Evolutionary conservation across 1,140 invertebrate species (phyloP).

Genomic region (Hydropsyche tenuis): DNA sequence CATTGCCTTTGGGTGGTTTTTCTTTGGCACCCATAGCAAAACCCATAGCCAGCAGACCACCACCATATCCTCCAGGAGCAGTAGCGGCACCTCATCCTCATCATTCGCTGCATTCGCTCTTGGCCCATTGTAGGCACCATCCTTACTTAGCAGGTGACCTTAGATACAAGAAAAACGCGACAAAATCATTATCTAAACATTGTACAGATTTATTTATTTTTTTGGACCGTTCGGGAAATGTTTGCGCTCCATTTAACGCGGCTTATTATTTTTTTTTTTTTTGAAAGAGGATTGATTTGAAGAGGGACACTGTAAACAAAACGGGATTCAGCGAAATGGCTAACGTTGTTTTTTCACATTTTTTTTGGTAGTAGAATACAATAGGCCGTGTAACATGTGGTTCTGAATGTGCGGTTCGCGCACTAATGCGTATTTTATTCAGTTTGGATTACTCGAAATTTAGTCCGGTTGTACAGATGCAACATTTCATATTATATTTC

Average conservation of each 20-base stretch:
- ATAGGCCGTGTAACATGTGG: neutral
- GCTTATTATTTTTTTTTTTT: constrained; percentile 27
- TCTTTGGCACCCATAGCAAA: constrained; percentile 60
- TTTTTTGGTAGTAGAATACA: neutral
- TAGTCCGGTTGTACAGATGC: neutral
- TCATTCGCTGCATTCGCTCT: constrained; percentile 55
- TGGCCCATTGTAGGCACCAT: constrained; percentile 60
- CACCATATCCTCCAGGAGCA: constrained; percentile 55
- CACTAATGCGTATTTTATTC: neutral
- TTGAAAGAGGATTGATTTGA: constrained; percentile 33
- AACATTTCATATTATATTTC: neutral
- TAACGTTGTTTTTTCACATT: constrained; percentile 41
- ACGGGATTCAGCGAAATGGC: constrained; percentile 34
- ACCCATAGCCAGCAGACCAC: constrained; percentile 60
- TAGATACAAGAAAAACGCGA: neutral
- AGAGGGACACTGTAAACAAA: constrained; percentile 42
- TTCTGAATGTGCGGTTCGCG: constrained; percentile 3
- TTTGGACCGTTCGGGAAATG: neutral
- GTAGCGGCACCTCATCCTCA: constrained; percentile 52
- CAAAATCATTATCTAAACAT: neutral
- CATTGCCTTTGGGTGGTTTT: constrained; percentile 53
- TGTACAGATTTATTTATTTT: neutral
- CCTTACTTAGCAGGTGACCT: constrained; percentile 57
- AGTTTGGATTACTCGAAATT: neutral
- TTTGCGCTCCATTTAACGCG: constrained; percentile 37